These are phyloP conservation scores for Atlantisia rogersi DNA, from an alignment of 2,113 vertebrate species.

Conservation along the genomic window DNA sequence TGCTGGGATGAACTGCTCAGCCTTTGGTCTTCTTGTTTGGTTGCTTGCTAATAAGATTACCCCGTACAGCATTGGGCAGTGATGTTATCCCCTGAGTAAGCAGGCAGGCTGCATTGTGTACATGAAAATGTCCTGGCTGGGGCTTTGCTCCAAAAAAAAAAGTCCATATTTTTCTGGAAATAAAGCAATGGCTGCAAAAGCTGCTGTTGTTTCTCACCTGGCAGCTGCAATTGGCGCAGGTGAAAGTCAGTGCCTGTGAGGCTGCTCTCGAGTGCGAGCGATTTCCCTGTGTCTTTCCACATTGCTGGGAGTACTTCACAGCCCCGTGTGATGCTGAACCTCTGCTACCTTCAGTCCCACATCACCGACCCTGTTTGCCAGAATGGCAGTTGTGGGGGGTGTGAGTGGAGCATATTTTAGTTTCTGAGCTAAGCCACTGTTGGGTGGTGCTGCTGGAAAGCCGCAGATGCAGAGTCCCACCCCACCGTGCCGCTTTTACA, in stretches of 20 bases:
- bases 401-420: neutral
- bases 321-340: neutral
- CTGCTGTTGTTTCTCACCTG: neutral
- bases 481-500: neutral
- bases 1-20: neutral
- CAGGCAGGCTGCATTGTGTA: neutral
- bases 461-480: neutral
- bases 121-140: accelerated
- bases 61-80: neutral
- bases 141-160: neutral
- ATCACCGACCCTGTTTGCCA: neutral
- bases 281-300: neutral
- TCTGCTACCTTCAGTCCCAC: neutral
- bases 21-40: neutral
- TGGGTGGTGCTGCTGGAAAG: neutral
- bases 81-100: neutral
- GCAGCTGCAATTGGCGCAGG: accelerated
- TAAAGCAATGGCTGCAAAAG: neutral
- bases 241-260: neutral
- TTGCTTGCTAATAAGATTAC: neutral
- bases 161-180: neutral
- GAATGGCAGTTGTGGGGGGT: neutral
- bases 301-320: neutral
- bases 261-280: accelerated
- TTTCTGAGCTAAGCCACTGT: neutral